Percentiles rank a stretch among this genome's conserved stretches.
Evolutionary conservation across 2,888 invertebrate species (phyloP).

Genomic region (Xestia rhomboidea): DNA sequence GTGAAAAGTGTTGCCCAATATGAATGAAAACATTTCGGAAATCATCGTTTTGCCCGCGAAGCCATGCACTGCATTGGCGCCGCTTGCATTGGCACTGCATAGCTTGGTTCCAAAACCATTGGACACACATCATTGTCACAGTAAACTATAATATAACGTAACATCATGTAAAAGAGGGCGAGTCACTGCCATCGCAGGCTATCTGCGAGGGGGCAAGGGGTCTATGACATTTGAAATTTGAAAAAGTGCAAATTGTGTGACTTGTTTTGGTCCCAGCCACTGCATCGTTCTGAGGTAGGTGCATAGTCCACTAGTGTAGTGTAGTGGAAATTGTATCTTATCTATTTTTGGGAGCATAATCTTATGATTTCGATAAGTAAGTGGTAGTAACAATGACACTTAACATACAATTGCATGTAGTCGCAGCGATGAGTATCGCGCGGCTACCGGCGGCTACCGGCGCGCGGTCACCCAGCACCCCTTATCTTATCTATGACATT

Average conservation of each 20-base stretch:
- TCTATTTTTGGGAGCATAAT: not conserved
- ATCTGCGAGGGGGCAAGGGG: not conserved
- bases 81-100: too few species aligned
- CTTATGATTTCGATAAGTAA: not conserved
- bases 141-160: not conserved
- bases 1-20: not conserved
- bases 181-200: too few species aligned
- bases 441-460: slow-evolving; percentile 52
- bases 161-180: too few species aligned
- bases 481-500: slow-evolving; percentile 81
- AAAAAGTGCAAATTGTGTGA: not conserved
- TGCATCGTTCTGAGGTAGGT: not conserved
- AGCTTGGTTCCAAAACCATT: too few species aligned
- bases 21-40: too few species aligned
- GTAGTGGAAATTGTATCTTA: not conserved
- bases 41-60: too few species aligned
- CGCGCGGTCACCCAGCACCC: slow-evolving; percentile 37
- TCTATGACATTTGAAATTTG: not conserved
- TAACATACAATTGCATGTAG: slow-evolving; percentile 28
- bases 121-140: not conserved
- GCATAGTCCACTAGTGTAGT: not conserved
- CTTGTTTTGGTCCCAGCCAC: not conserved
- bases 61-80: too few species aligned
- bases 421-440: slow-evolving; percentile 52
- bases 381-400: slow-evolving; percentile 13